Conservation (phyloP, 37 sponge, comb jelly and placozoan genomes). For the Lycopodina hypogea region DNA sequence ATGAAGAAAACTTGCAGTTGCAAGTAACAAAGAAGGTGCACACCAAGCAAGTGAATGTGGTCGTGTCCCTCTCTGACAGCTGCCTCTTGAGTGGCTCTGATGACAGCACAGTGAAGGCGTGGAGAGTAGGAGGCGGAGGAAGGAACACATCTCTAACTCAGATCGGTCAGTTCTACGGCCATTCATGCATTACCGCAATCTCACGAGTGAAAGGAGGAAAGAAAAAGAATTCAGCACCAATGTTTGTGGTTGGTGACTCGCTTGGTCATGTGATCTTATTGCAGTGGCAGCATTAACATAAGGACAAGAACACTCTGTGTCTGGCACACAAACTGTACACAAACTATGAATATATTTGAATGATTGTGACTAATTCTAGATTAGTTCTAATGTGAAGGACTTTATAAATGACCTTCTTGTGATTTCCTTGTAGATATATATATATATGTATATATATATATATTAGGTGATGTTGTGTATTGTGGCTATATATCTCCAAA, state of each 20-base stretch:
- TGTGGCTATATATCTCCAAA: not conserved
- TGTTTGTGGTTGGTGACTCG: slow-evolving; percentile 54
- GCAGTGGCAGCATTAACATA: slow-evolving; percentile 45
- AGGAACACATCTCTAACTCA: slow-evolving; percentile 24
- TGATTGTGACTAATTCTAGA: too few species aligned
- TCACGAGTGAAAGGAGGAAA: not conserved
- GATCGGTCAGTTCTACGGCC: slow-evolving; percentile 70
- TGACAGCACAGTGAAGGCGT: slow-evolving; percentile 80
- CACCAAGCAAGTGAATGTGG: slow-evolving; percentile 36
- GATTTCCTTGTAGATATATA: too few species aligned
- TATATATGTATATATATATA: too few species aligned
- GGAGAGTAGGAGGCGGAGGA: slow-evolving; percentile 37
- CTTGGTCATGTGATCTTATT: slow-evolving; percentile 55
- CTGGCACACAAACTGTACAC: too few species aligned
- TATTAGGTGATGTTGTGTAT: slow-evolving; percentile 15
- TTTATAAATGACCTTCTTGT: too few species aligned
- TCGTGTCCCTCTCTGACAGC: slow-evolving; percentile 9
- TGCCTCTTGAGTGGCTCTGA: slow-evolving; percentile 69
- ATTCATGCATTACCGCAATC: slow-evolving; percentile 47
- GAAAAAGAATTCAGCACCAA: slow-evolving; percentile 16
- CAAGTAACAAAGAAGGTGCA: slow-evolving; percentile 54
- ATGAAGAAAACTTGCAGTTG: slow-evolving; percentile 17
- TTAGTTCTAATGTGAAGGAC: not conserved
- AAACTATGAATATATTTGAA: too few species aligned
- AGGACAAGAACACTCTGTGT: too few species aligned